Conservation (phyloP, 1,140 invertebrate genomes). For the Schlechtendalia chinensis region DNA sequence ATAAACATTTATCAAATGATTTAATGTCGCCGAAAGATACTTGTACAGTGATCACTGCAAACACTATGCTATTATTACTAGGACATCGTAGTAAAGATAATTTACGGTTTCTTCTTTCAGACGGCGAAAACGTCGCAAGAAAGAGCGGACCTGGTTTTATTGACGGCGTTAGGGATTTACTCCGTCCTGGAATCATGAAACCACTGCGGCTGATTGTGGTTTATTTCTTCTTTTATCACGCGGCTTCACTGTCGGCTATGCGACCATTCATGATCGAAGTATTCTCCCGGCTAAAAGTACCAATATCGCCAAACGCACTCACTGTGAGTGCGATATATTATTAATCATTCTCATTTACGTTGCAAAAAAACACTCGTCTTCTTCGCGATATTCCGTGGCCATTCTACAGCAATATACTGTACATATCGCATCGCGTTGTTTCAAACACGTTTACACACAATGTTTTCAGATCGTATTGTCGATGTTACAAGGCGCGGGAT, state of each 20-base stretch:
- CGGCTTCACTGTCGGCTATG: conserved; percentile 60
- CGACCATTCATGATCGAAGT: conserved; percentile 64
- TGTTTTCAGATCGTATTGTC: conserved; percentile 32
- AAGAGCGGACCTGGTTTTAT: conserved; percentile 24
- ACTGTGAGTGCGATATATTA: conserved; percentile 1
- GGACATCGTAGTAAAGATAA: too few relatives aligned
- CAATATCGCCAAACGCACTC: neutral
- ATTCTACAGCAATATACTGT: too few relatives aligned
- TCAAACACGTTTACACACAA: too few relatives aligned
- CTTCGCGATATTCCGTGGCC: too few relatives aligned
- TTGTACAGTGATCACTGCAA: too few relatives aligned
- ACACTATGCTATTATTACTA: too few relatives aligned
- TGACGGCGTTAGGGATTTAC: conserved; percentile 56
- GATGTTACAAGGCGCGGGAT: conserved; percentile 43
- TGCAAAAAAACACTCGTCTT: too few relatives aligned
- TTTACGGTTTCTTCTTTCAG: neutral
- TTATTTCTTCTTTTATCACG: conserved; percentile 60
- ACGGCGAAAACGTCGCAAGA: neutral
- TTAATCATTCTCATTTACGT: too few relatives aligned
- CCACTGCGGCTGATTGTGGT: conserved; percentile 58
- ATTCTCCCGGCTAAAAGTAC: conserved; percentile 54
- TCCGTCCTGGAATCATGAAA: conserved; percentile 59
- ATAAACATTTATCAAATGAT: too few relatives aligned
- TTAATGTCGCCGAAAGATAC: too few relatives aligned
- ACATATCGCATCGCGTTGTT: too few relatives aligned